These are phyloP conservation scores for Dicaeum eximium DNA, from an alignment of 2,113 vertebrate species.

Conservation along the genomic window DNA sequence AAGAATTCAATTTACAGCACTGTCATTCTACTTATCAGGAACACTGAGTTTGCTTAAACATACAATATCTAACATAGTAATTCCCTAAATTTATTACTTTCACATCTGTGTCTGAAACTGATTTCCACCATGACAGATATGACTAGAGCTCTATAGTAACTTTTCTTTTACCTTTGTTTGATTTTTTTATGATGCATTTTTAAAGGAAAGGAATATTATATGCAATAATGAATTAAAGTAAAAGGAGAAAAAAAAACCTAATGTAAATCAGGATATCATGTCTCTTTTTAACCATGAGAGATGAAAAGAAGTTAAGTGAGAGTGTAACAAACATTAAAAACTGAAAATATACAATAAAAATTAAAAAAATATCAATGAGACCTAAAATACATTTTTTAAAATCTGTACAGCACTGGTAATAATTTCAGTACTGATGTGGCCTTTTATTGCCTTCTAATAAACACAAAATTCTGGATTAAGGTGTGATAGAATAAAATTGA, in stretches of 20 bases:
- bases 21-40: not conserved
- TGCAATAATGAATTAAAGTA: not conserved
- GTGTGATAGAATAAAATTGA: not conserved
- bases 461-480: not conserved
- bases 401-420: not conserved
- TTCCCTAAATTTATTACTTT: not conserved
- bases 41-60: not conserved
- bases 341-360: not conserved
- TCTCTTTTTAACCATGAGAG: not conserved
- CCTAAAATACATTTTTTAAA: not conserved
- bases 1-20: not conserved
- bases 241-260: not conserved
- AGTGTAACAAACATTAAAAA: not conserved
- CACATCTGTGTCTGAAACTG: not conserved
- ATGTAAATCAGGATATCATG: not conserved
- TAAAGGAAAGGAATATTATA: not conserved
- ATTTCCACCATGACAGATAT: constrained; percentile 14
- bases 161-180: not conserved
- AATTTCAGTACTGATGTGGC: not conserved
- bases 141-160: not conserved
- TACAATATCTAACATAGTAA: not conserved
- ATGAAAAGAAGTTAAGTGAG: not conserved
- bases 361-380: not conserved
- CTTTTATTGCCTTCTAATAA: not conserved
- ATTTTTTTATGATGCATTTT: not conserved